Base-by-base conservation (phyloP, 2,888 invertebrate species). In the Galerucella calmariensis region DNA sequence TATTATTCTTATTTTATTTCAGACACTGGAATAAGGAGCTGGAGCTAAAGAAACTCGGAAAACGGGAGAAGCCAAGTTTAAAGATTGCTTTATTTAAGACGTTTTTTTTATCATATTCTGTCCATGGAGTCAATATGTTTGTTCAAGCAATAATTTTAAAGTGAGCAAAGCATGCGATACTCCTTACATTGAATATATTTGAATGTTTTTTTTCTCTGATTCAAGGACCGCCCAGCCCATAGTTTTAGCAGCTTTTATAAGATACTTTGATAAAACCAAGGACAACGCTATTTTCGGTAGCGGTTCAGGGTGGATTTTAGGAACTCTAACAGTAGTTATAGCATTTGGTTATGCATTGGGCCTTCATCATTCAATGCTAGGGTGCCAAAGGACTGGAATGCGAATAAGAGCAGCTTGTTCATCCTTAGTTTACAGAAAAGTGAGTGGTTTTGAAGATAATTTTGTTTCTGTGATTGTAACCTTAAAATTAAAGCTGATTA, bases 381-480 rank as follows among this genome's bases (percentile, higher is more conserved):
- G 89, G 41, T 89, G 90, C 82, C 88, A 89, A 79, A 90, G 92
- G 79, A 89, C 94, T 59, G 95, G 96, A 67, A 94, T 95, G 94
- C 88, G 92, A 83, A 89, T 94, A 72, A 88, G 95, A 80, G 90
- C 95, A 70, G 94, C 95, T 0, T 91, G 92, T 81, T 94, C 94
- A 83, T 94, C 94, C 0, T 85, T 96, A n/a, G 86, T 96, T 77
- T 96, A 95, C 84, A 91, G 94, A 89, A 96, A 96, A 91, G 95
- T 94, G 87, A 71, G 66, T 62, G 8, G 9, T 41, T 20, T 41
- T 41, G 35, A 1, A 41, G 8, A 8, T 41, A 41, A 0, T 41
- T 41, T 41, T 9, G 8, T 41, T 41, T 8, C 8, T 6, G 6
- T 5, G n/a, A n/a, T n/a, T n/a, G n/a, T n/a, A n/a, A n/a, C n/a